Evolutionary conservation across 1,140 invertebrate species (phyloP).

Genomic region (Heliconius himera): DNA sequence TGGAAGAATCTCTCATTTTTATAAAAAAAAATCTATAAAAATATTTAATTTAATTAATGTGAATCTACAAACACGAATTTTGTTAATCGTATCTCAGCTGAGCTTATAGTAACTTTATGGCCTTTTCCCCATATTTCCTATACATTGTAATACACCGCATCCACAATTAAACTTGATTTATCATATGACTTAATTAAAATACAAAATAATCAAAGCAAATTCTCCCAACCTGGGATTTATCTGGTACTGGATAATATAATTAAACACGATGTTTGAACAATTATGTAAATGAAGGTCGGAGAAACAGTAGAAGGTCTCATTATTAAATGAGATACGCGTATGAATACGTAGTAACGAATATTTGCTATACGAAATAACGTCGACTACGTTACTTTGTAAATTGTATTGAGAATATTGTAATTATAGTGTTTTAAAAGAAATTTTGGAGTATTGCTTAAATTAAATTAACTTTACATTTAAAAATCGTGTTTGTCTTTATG

Average conservation of each 20-base stretch:
- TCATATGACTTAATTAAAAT: conserved; percentile 18
- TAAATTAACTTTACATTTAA: too few relatives aligned
- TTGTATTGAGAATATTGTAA: background rate
- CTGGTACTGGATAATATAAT: conserved; percentile 50
- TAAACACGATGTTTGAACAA: conserved; percentile 59
- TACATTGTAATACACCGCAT: too few relatives aligned
- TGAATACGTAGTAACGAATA: conserved; percentile 25
- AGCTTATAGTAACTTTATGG: too few relatives aligned
- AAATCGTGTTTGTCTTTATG: too few relatives aligned
- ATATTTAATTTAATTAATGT: too few relatives aligned
- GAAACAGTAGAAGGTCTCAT: conserved; percentile 56
- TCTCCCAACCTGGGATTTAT: conserved; percentile 42
- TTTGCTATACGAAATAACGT: background rate
- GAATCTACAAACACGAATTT: too few relatives aligned
- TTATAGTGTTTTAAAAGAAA: background rate
- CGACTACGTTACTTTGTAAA: background rate
- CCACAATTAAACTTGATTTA: background rate
- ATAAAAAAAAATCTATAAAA: too few relatives aligned
- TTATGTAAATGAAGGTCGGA: conserved; percentile 52
- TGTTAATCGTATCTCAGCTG: too few relatives aligned
- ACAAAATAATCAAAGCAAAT: conserved; percentile 25
- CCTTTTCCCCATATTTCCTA: too few relatives aligned
- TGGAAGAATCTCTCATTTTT: too few relatives aligned
- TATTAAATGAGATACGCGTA: conserved; percentile 42
- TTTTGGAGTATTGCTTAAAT: too few relatives aligned